phyloP scores from a whole-genome alignment of 2,113 vertebrate species.

The Bostrychus sinensis region DNA sequence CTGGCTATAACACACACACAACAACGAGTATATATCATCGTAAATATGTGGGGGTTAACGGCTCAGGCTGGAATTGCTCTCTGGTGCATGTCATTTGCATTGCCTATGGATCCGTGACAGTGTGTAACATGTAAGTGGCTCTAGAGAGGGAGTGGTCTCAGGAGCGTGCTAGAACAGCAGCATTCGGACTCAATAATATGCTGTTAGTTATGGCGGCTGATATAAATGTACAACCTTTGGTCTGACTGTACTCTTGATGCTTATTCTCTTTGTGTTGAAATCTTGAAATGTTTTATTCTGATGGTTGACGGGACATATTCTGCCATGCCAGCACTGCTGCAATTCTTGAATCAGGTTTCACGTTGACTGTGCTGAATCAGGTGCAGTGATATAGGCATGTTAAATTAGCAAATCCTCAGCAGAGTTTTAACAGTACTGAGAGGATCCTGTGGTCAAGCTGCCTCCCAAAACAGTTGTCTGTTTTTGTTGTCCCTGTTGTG shows the following conservation, averaged over 20 bases:
- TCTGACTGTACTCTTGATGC: constrained; percentile 34
- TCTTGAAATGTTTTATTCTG: constrained; percentile 46
- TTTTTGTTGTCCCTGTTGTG: constrained; percentile 24
- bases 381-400: constrained; percentile 44
- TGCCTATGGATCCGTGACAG: constrained; percentile 57
- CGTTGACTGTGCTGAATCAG: constrained; percentile 60
- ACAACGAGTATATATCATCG: constrained; percentile 70
- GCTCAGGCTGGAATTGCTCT: constrained; percentile 43
- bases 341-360: constrained; percentile 66
- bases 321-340: constrained; percentile 46
- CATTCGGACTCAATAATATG: constrained; percentile 19
- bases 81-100: constrained; percentile 58
- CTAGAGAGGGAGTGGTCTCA: constrained; percentile 28
- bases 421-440: constrained; percentile 42
- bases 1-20: constrained; percentile 51
- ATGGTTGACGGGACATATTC: constrained; percentile 45
- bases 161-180: constrained; percentile 38
- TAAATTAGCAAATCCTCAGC: constrained; percentile 49
- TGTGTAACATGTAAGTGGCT: constrained; percentile 48
- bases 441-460: constrained; percentile 33
- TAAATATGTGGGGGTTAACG: constrained; percentile 41
- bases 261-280: constrained; percentile 30
- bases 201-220: constrained; percentile 21
- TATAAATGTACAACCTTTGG: constrained; percentile 39
- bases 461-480: constrained; percentile 33